Conservation (phyloP, 2,113 vertebrate species). For the Anguilla japonica region DNA sequence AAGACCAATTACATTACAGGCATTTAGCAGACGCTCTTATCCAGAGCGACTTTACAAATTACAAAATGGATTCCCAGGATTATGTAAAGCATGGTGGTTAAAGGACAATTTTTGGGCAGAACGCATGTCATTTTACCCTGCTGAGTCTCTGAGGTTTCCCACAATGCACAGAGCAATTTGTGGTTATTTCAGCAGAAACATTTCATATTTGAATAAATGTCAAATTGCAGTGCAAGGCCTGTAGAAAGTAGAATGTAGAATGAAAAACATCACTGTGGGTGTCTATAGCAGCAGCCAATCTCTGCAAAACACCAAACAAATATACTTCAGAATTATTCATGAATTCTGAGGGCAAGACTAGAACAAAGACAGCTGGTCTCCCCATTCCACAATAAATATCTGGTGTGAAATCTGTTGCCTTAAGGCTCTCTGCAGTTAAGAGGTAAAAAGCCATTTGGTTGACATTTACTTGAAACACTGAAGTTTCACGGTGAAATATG, state of each 20-base stretch:
- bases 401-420: background rate
- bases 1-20: background rate
- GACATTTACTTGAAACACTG: background rate
- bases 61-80: background rate
- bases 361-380: background rate
- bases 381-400: background rate
- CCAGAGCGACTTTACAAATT: no score
- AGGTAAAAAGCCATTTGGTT: background rate
- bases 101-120: background rate
- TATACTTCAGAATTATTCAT: background rate
- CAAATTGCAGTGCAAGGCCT: background rate
- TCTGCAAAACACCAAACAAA: background rate
- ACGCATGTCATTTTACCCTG: background rate
- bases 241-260: no score
- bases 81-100: background rate
- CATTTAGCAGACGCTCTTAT: no score
- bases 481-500: background rate
- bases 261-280: background rate
- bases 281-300: background rate
- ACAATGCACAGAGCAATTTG: background rate
- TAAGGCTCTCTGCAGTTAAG: background rate
- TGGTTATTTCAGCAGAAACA: background rate
- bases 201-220: background rate
- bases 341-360: background rate
- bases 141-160: background rate